Percentiles rank a stretch among this genome's conserved stretches.
Conservation (phyloP, 2,113 vertebrate genomes). For the Salvelinus alpinus region DNA sequence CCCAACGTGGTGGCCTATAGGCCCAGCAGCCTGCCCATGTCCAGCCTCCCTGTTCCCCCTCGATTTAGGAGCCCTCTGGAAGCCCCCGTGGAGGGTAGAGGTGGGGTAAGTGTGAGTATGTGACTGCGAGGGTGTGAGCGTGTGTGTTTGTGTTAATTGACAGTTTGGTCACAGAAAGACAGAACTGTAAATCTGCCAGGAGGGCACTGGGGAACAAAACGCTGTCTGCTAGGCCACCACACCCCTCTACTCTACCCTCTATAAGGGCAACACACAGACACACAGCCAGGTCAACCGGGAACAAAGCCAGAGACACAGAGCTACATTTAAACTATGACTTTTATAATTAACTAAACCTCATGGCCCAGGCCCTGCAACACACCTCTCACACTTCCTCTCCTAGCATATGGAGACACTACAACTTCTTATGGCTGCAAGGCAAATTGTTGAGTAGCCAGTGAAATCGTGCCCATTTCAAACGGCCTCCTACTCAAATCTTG, state of each 20-base stretch:
- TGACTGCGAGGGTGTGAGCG: background rate
- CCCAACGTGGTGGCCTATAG: slow-evolving; percentile 7
- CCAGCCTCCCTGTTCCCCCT: slow-evolving; percentile 6
- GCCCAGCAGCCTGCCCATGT: slow-evolving; percentile 14
- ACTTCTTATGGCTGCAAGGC: no score
- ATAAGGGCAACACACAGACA: background rate
- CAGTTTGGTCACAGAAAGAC: slow-evolving; percentile 33
- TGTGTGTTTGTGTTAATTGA: slow-evolving; percentile 26
- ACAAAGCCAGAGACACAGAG: slow-evolving; percentile 10
- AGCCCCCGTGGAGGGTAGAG: slow-evolving; percentile 8
- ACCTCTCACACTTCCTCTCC: background rate
- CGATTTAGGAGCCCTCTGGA: slow-evolving; percentile 28
- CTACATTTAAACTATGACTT: slow-evolving; percentile 20
- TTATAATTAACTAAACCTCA: slow-evolving; percentile 33
- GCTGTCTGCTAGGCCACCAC: slow-evolving; percentile 23
- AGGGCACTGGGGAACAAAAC: slow-evolving; percentile 14
- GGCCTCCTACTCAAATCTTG: no score
- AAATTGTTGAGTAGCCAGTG: no score
- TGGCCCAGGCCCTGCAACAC: background rate
- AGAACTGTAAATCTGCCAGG: slow-evolving; percentile 55
- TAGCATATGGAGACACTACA: no score
- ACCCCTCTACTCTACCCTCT: slow-evolving; percentile 5
- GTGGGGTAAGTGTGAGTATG: background rate
- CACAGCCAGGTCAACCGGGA: slow-evolving; percentile 15
- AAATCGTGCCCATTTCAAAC: no score